phyloP scores from a whole-genome alignment of 2,797 vertebrate genomes.

The Gallinago solitaria region DNA sequence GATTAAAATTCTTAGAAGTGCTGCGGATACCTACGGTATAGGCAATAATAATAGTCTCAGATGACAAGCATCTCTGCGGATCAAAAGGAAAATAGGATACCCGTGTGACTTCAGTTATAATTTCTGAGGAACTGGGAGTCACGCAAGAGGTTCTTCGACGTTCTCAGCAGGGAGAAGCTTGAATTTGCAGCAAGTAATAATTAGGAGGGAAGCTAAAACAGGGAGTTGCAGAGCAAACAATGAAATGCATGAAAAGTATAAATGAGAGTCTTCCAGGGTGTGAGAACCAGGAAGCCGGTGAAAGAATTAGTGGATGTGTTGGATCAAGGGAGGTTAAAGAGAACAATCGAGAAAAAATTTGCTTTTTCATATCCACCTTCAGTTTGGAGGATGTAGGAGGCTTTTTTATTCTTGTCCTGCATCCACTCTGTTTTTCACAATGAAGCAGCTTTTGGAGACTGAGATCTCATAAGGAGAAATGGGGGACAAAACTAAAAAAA shows the following conservation, averaged over 20 bases:
- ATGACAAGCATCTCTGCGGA: neutral
- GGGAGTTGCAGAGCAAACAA: neutral
- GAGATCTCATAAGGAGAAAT: neutral
- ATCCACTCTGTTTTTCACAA: neutral
- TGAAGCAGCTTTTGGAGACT: neutral
- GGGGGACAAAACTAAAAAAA: neutral
- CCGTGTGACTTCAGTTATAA: neutral
- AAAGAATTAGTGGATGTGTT: slow-evolving; percentile 12
- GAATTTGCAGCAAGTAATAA: slow-evolving; percentile 9
- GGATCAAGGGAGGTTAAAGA: neutral
- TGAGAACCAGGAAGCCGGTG: neutral
- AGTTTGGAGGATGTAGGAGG: neutral
- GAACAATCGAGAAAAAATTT: neutral
- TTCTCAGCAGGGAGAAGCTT: neutral
- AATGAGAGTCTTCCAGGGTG: neutral
- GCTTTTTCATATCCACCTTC: neutral
- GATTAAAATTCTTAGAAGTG: slow-evolving; percentile 39
- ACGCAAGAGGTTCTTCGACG: neutral
- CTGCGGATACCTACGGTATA: neutral
- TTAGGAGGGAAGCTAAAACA: neutral
- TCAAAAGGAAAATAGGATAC: slow-evolving; percentile 36
- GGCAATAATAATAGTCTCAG: slow-evolving; percentile 16
- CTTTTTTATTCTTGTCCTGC: neutral
- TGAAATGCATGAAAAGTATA: neutral
- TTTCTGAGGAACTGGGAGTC: neutral